Evolutionary conservation across 1,140 invertebrate genomes (phyloP), one percentile per base, ranked within the genome.

Genomic region (Drosophila lacertosa): DNA sequence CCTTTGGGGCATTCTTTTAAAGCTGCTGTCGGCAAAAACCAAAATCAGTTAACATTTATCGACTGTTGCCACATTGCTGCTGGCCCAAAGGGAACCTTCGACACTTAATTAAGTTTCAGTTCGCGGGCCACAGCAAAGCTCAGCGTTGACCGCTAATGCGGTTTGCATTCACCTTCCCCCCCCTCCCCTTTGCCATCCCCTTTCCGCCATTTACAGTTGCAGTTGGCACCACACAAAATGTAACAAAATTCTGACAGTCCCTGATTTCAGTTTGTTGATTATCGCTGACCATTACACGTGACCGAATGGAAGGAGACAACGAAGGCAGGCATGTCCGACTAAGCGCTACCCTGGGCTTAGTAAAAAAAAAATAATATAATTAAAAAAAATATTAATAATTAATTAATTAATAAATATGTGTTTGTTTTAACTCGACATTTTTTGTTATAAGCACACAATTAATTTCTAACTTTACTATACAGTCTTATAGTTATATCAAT

Each of bases 71-170:
- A 40, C 20, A n/a, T n/a, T n/a, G 16, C 11, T 16, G 15, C 53
- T 48, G 20, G 48, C 59, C 15, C 50, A 35, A 24, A 53, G 55
- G 60, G 54, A n/a, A n/a, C 32, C 48, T 33, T 55, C 48, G 42
- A 48, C 76, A 80, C 81, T 83, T 83, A 83, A 83, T 83, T 83
- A 83, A 84, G 81, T 86, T 84, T 79, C 80, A 72, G 65, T 73
- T 33, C 26, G 7, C 33, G 55, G 22, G 51, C 79, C 80, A 39
- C 80, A 72, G 72, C 80, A 83, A 84, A 83, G 80, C 80, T 84
- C 42, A 62, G 59, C 58, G 54, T 6, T 45, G 45, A 84, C 80
- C 80, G 63, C 80, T 63, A 76, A 73, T 71, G 81, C 71, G 81
- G 80, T 73, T 83, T 66, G 44, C 32, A 47, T 53, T 32, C n/a